Evolutionary conservation across 2,113 vertebrate genomes (phyloP), one percentile per base, ranked within the genome.

Genomic region (Forbesichthys agassizii): DNA sequence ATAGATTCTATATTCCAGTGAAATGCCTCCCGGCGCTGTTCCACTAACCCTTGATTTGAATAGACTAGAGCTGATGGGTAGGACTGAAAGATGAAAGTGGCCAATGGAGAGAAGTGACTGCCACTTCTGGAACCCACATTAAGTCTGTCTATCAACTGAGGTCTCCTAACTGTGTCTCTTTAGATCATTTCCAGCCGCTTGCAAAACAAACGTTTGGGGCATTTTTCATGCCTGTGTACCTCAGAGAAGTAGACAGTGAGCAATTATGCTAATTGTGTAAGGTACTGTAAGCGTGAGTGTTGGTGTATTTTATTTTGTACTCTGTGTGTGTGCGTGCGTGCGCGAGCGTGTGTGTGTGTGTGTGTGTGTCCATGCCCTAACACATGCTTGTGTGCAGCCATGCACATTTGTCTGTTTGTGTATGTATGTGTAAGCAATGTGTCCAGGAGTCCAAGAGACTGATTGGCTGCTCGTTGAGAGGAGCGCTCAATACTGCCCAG

Each of bases 11-110:
- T 80, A 85, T 84, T 88, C 68, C 74, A 72, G 86, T 66, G 79
- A 80, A 84, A 88, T 84, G 82, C 80, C 84, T 90, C 81, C 82
- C 79, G 88, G 85, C 87, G 79, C 82, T 73, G 57, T 80, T 81
- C 71, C 46, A 18, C 71, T 84, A 79, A 79, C 65, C 65, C 74
- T 84, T 85, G 86, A 91, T 90, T 82, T 90, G 75, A 88, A 86
- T 78, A 84, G 90, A 89, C 82, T 86, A 73, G 79, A 84, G 78
- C 80, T 89, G 66, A 82, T 83, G 78, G 85, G 76, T 70, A 85
- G 75, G 80, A 86, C 71, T 82, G 83, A 86, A 78, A 78, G 83
- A 86, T 84, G 76, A 86, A 84, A 83, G 80, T 76, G 64, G 73
- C 70, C 66, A 70, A 66, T 77, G 75, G 71, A 79, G 61, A 73